Evolutionary conservation across 2,888 invertebrate species (phyloP), one percentile per base, ranked within the genome.

Genomic region (Heliconius erato): DNA sequence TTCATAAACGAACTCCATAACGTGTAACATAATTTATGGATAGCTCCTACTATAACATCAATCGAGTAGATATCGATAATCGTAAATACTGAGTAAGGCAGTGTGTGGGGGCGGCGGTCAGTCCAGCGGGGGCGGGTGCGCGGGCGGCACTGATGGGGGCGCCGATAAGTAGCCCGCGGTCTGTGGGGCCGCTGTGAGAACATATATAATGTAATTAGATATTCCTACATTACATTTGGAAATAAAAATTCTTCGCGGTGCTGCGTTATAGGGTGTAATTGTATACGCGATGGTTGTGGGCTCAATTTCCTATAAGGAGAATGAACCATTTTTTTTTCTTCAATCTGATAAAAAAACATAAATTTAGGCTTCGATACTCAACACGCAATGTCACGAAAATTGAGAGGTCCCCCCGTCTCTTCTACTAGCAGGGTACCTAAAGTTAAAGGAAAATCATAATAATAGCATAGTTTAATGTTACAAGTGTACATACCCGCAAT

Each of bases 111-210:
- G 77, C 40, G 26, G 72, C 83, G 86, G 93, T 96, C 96, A 96
- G 92, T 98, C 98, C 86, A 98, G 97, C 84, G 98, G 99, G 82
- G 99, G 99, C 85, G 99, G 99, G 86, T 98, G 98, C 80, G 97
- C 96, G 86, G 98, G 98, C 91, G 98, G 97, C 90, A 96, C 97
- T 87, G 97, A 97, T 49, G 98, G 98, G 69, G 99, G 98, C 91
- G 99, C 98, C 0, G 99, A 99, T 89, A 99, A 96, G 96, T 99
- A 99, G 72, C 99, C 99, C 83, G 99, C 99, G 19, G 98, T 97
- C 85, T 97, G 97, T 14, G 98, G 98, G 79, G 97, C 97, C 82
- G 97, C 97, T 89, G 88, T 16, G 35, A 12, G 9, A 16, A 32
- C 3, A 23, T 5, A 32, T 26, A n/a, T n/a, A 3, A 49, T 44